These are phyloP conservation scores for Cryptotermes secundus DNA, from an alignment of 1,140 invertebrate species.

Conservation along the genomic window DNA sequence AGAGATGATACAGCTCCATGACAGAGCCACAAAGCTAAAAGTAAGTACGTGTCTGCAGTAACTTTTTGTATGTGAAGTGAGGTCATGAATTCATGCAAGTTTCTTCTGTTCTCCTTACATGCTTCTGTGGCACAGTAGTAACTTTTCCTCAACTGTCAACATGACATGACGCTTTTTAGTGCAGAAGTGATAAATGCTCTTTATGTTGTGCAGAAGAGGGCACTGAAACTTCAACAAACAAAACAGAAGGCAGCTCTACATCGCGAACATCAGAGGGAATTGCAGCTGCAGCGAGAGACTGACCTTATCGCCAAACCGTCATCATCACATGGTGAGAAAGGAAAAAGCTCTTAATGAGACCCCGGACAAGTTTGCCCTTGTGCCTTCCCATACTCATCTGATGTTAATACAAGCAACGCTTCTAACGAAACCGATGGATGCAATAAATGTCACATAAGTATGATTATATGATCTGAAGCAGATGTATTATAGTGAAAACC, in stretches of 20 bases:
- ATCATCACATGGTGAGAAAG: background rate
- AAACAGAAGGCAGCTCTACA: constrained; percentile 48
- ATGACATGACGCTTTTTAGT: background rate
- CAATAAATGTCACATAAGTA: too few species aligned
- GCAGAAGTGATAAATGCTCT: background rate
- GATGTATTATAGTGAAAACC: too few species aligned
- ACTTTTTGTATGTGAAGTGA: background rate
- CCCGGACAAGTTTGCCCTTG: background rate
- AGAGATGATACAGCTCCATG: constrained; percentile 47
- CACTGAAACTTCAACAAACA: constrained; percentile 46
- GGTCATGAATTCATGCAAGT: too few species aligned
- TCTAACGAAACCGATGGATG: too few species aligned
- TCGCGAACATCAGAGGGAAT: constrained; percentile 45
- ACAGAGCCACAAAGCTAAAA: constrained; percentile 47
- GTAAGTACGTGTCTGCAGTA: constrained; percentile 39
- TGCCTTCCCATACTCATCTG: background rate
- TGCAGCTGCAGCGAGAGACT: constrained; percentile 45
- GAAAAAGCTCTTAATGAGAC: background rate
- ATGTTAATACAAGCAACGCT: background rate
- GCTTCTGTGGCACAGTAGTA: background rate
- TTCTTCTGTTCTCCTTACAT: background rate
- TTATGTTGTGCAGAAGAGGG: constrained; percentile 45
- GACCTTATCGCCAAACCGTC: constrained; percentile 45
- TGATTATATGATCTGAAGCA: too few species aligned
- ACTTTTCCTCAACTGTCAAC: background rate